A percentile compares a stretch with the other conserved stretches of the same genome.
Evolutionary conservation across 2,888 invertebrate species (phyloP).

Genomic region (Ischnura elegans): DNA sequence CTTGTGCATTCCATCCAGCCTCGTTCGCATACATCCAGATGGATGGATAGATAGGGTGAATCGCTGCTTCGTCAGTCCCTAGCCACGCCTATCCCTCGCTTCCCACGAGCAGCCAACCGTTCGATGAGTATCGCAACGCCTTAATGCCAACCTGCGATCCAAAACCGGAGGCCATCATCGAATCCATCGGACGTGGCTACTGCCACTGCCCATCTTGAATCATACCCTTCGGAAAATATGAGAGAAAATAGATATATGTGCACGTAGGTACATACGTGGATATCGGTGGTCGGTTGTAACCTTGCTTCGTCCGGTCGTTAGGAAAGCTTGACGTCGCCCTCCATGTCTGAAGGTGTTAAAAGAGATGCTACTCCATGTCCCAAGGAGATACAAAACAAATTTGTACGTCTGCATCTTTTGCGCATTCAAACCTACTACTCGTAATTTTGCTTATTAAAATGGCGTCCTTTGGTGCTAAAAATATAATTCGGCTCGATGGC

Average conservation of each 20-base stretch:
- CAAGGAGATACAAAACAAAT: no score
- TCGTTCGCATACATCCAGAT: not conserved
- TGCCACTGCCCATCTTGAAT: not conserved
- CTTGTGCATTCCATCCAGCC: not conserved
- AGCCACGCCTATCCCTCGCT: not conserved
- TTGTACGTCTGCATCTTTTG: no score
- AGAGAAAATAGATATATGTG: not conserved
- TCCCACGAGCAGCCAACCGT: not conserved
- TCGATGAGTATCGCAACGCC: conserved; percentile 39
- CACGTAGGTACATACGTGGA: not conserved
- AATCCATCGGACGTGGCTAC: conserved; percentile 23
- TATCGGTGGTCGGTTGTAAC: no score
- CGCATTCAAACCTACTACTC: no score
- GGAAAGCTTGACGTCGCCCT: not conserved
- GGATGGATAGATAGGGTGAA: conserved; percentile 8
- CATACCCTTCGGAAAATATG: conserved; percentile 9
- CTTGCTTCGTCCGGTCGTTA: conserved; percentile 48
- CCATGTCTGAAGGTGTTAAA: no score
- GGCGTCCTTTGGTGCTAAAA: no score
- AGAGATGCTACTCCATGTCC: no score
- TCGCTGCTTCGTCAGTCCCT: not conserved
- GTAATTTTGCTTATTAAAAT: no score
- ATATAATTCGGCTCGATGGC: no score
- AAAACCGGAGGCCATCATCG: conserved; percentile 58
- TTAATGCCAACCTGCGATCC: conserved; percentile 40